Percentiles rank a stretch among this genome's conserved stretches.
Evolutionary conservation across 2,888 invertebrate species (phyloP).

Genomic region (Ditula angustiorana): DNA sequence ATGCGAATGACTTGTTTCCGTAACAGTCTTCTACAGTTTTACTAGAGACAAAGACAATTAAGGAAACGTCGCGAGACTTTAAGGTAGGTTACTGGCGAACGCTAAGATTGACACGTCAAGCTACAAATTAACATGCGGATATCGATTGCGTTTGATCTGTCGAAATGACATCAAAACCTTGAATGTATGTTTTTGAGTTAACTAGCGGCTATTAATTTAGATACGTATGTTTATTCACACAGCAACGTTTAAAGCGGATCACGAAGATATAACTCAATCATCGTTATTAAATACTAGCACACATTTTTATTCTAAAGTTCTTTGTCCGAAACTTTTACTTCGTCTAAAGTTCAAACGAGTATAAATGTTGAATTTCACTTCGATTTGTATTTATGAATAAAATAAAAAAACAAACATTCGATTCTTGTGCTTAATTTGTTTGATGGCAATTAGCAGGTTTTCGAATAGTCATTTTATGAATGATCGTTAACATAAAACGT

Average conservation of each 20-base stretch:
- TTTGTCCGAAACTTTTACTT: conserved; percentile 9
- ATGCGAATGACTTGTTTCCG: background rate
- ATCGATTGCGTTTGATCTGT: conserved; percentile 23
- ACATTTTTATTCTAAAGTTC: conserved; percentile 6
- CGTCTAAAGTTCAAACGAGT: background rate
- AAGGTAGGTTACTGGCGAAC: conserved; percentile 7
- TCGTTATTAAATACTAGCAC: background rate
- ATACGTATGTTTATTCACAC: conserved; percentile 30
- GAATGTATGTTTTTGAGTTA: conserved; percentile 24
- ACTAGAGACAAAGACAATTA: conserved; percentile 10
- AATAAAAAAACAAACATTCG: conserved; percentile 25
- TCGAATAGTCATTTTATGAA: conserved; percentile 38
- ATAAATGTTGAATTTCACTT: background rate
- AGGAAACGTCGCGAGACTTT: background rate
- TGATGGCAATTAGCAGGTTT: conserved; percentile 37
- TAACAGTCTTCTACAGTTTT: background rate
- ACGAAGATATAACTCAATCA: conserved; percentile 33
- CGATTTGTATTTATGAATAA: conserved; percentile 8
- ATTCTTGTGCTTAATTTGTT: conserved; percentile 32
- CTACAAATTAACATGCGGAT: conserved; percentile 21
- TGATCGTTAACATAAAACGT: conserved; percentile 38
- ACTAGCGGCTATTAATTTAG: conserved; percentile 28
- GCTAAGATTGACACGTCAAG: conserved; percentile 9
- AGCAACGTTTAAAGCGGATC: conserved; percentile 29
- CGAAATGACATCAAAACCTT: conserved; percentile 31